Percentiles rank a stretch among this genome's conserved stretches.
These are phyloP conservation scores for Montipora efflorescens DNA, from an alignment of 64 coral and sea anemone species.

Conservation along the genomic window DNA sequence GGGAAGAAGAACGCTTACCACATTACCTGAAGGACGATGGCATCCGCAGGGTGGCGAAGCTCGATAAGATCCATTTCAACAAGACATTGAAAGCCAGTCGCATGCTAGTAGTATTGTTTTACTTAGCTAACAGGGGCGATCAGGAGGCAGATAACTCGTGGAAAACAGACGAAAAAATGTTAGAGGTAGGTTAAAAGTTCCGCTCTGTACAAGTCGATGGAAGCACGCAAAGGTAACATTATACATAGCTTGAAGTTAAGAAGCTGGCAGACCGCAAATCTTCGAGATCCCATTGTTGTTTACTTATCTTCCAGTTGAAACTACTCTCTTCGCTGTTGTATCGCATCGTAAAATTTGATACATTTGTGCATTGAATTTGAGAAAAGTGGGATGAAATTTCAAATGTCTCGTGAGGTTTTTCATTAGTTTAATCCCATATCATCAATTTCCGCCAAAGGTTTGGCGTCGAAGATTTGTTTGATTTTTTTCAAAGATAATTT, in stretches of 20 bases:
- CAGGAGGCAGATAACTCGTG: slow-evolving; percentile 75
- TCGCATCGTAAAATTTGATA: not conserved
- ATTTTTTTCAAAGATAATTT: not conserved
- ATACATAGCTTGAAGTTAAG: not conserved
- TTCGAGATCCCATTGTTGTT: not conserved
- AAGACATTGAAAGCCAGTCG: slow-evolving; percentile 81
- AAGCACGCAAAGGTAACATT: not conserved
- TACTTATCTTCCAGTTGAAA: not conserved
- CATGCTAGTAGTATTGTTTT: slow-evolving; percentile 89
- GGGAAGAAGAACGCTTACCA: slow-evolving; percentile 70
- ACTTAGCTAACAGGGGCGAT: slow-evolving; percentile 60
- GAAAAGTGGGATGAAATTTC: not conserved
- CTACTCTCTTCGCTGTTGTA: not conserved
- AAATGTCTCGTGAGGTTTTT: not conserved
- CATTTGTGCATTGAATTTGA: not conserved
- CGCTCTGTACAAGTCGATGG: not conserved
- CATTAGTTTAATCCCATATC: not conserved
- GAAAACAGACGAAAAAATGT: slow-evolving; percentile 88
- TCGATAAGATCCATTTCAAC: slow-evolving; percentile 73
- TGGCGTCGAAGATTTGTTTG: not conserved
- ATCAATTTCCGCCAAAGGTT: not conserved
- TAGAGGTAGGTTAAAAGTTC: slow-evolving; percentile 64
- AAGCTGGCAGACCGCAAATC: not conserved
- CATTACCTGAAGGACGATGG: slow-evolving; percentile 90
- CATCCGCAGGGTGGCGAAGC: slow-evolving; percentile 72